Base-by-base conservation (phyloP, 2,797 vertebrate species). In the Phrynocephalus guinanensis region DNA sequence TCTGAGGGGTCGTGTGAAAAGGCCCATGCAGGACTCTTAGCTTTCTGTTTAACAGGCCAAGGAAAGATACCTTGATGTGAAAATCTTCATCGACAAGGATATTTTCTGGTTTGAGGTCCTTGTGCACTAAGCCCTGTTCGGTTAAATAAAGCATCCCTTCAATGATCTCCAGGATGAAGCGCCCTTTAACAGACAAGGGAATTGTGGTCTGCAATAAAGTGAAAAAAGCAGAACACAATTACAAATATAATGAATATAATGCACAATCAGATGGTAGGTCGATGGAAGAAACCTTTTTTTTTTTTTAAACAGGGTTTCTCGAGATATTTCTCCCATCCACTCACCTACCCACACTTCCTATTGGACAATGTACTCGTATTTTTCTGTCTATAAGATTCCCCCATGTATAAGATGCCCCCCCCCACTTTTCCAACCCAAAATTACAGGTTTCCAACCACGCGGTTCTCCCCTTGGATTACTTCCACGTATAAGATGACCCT, bases 51-150 rank as follows among this genome's bases (percentile, higher is more conserved):
- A 5, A 63, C 60, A 63, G 13, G 60, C 15, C 60, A 2, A 63
- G 60, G 16, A 63, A 20, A 63, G 60, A 9, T 96, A 99, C 99
- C 98, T 99, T 99, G 81, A 99, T 98, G 92, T 99, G 98, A 94
- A 98, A 99, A 93, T 98, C 95, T 68, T 93, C 93, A 91, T 99
- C 98, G 71, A 99, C 97, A 60, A 99, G 96, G 93, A 99, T 98
- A 91, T 99, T 99, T 90, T 98, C 98, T 20, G 99, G 99, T 92
- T 99, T 99, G 81, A 99, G 95, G 92, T 99, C 99, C 95, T 99
- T 99, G 95, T 99, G 99, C 86, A 99, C 96, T 60, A 99, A 95
- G 0, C 95, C 90, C 85, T 96, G 95, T n/a, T 96, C 84, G 0
- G 97, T 98, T 78, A 99, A 96, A 93, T 99, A 99, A 73, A 97